A percentile compares a stretch with the other conserved stretches of the same genome.
These are phyloP conservation scores for Verasper variegatus DNA, from an alignment of 2,113 vertebrate genomes.

Conservation along the genomic window DNA sequence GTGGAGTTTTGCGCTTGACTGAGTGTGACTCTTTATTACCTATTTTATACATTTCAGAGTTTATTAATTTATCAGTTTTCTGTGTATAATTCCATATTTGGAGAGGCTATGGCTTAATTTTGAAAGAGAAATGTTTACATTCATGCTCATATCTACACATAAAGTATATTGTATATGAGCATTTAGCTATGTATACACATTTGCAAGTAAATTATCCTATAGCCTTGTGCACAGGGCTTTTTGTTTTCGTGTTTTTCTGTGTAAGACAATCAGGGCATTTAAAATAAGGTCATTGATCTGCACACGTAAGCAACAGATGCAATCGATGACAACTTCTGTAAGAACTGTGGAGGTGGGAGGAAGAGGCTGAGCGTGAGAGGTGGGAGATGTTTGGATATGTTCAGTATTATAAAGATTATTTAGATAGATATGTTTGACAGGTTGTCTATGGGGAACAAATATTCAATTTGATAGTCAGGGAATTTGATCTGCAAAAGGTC, in stretches of 20 bases:
- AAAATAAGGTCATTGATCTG: neutral
- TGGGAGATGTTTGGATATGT: neutral
- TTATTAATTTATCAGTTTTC: neutral
- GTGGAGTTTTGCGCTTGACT: neutral
- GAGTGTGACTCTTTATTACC: neutral
- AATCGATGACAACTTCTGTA: neutral
- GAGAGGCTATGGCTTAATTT: too few relatives aligned
- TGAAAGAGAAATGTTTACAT: neutral
- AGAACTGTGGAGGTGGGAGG: neutral
- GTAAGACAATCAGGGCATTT: too few relatives aligned
- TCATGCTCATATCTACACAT: neutral
- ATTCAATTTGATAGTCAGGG: constrained; percentile 11
- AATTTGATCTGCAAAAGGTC: constrained; percentile 64
- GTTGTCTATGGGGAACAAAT: constrained; percentile 8
- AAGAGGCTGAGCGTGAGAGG: neutral
- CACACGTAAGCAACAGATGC: neutral
- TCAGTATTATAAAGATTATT: neutral
- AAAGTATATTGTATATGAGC: neutral
- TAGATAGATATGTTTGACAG: neutral
- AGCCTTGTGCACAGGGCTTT: too few relatives aligned
- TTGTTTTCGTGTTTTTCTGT: too few relatives aligned
- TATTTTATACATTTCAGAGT: neutral
- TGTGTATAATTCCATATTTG: too few relatives aligned
- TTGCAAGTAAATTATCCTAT: too few relatives aligned
- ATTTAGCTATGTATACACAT: neutral